phyloP scores from a whole-genome alignment of 2,113 vertebrate genomes.

The Phalacrocorax aristotelis region DNA sequence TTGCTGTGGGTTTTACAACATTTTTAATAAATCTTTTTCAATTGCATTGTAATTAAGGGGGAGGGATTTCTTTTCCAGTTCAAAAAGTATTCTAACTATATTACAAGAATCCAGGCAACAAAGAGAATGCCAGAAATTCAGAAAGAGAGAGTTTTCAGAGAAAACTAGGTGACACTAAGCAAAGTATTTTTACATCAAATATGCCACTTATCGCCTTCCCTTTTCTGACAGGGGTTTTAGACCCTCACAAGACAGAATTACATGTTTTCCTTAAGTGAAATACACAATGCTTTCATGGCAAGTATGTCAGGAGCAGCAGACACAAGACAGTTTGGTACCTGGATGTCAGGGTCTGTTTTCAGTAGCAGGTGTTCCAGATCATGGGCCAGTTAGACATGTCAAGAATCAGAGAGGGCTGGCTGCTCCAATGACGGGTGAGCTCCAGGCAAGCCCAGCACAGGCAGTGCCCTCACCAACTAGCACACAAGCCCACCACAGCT shows the following conservation, averaged over 20 bases:
- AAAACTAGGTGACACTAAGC: neutral
- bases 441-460: neutral
- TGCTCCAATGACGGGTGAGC: neutral
- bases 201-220: neutral
- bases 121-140: neutral
- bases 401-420: neutral
- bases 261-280: neutral
- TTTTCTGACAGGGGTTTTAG: neutral
- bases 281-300: neutral
- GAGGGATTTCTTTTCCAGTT: neutral
- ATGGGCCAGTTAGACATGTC: neutral
- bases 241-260: neutral
- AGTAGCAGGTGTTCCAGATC: neutral
- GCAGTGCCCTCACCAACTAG: neutral
- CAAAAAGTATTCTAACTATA: neutral
- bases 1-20: neutral
- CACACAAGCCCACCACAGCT: neutral
- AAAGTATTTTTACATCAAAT: neutral
- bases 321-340: neutral
- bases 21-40: neutral
- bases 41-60: neutral
- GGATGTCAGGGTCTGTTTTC: neutral
- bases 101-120: neutral
- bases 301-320: neutral
- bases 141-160: neutral